These are phyloP conservation scores for Lepeophtheirus nordmannii DNA, from an alignment of 2,888 invertebrate genomes.

Conservation along the genomic window DNA sequence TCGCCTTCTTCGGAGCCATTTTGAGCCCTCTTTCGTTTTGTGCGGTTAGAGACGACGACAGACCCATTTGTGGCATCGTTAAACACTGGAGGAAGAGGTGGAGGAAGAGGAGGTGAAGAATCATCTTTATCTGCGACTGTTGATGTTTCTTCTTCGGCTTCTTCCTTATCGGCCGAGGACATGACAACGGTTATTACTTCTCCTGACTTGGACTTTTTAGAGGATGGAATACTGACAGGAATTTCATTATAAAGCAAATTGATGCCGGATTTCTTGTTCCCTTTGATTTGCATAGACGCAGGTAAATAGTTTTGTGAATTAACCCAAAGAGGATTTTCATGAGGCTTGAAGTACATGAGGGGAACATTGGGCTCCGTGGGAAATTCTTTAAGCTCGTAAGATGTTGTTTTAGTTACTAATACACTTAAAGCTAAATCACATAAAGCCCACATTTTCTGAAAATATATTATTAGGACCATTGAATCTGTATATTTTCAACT, in stretches of 20 bases:
- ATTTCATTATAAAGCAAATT: neutral
- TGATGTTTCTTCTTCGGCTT: too few relatives aligned
- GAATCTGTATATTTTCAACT: neutral
- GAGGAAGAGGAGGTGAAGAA: too few relatives aligned
- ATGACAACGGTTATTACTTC: neutral
- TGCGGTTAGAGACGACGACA: neutral
- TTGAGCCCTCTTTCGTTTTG: neutral
- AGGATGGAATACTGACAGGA: neutral
- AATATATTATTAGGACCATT: conserved; percentile 24
- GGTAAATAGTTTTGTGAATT: conserved; percentile 1
- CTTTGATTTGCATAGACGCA: neutral
- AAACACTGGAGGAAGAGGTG: neutral
- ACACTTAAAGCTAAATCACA: conserved; percentile 87
- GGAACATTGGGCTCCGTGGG: conserved; percentile 71
- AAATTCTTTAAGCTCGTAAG: conserved; percentile 76
- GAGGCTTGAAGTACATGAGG: conserved; percentile 63
- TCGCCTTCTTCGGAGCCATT: neutral
- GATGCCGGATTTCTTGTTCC: neutral
- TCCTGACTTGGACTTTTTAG: neutral
- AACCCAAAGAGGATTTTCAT: neutral
- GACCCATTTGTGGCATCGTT: neutral
- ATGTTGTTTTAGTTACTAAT: conserved; percentile 67
- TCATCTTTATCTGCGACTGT: too few relatives aligned
- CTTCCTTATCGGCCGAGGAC: too few relatives aligned
- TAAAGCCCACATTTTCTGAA: conserved; percentile 85